Evolutionary conservation across 35 echinoderm and acorn worm genomes (phyloP).

Genomic region (Anneissia japonica): DNA sequence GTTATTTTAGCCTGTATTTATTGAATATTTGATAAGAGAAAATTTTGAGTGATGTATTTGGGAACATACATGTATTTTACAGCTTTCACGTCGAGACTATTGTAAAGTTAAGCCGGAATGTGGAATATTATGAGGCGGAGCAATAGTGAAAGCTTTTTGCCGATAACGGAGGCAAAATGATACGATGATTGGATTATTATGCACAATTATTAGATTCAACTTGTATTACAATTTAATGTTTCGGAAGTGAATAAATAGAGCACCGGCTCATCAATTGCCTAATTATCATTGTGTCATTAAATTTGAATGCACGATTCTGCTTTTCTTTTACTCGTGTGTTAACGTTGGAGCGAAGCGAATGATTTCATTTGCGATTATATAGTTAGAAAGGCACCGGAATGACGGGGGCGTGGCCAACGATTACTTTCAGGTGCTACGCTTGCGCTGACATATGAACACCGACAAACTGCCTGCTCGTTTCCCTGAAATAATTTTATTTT

Average conservation of each 20-base stretch:
- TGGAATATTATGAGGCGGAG: too few relatives aligned
- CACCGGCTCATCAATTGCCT: neutral
- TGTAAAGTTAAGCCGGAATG: too few relatives aligned
- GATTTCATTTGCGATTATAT: neutral
- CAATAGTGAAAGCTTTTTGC: too few relatives aligned
- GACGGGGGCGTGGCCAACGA: neutral
- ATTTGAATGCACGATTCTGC: neutral
- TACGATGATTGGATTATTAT: neutral
- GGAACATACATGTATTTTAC: too few relatives aligned
- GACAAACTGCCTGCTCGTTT: neutral
- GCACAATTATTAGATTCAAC: neutral
- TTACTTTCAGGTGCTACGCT: neutral
- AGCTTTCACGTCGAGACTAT: too few relatives aligned
- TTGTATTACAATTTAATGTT: neutral
- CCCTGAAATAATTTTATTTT: neutral
- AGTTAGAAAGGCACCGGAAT: neutral
- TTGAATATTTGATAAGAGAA: too few relatives aligned
- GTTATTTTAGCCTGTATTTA: too few relatives aligned
- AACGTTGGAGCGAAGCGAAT: neutral
- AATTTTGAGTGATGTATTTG: too few relatives aligned
- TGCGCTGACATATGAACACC: neutral
- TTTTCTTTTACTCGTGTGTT: neutral
- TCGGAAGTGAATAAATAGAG: neutral
- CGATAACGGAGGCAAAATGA: too few relatives aligned
- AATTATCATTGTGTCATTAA: neutral